Evolutionary conservation across 2,888 invertebrate genomes (phyloP).

Genomic region (Cataglyphis albicans): DNA sequence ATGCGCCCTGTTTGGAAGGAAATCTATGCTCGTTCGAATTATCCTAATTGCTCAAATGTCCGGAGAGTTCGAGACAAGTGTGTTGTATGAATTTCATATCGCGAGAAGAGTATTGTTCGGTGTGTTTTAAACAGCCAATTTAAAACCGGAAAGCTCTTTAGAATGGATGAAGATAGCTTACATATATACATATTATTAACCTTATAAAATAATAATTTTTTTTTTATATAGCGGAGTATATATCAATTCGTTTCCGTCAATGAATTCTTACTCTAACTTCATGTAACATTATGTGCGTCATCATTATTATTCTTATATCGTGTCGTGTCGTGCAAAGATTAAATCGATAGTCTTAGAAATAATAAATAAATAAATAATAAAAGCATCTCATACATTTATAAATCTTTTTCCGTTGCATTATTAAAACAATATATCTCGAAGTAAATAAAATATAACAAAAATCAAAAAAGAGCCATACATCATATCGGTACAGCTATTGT

Average conservation of each 20-base stretch:
- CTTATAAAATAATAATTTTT: not conserved
- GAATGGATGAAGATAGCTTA: not conserved
- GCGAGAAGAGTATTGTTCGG: not conserved
- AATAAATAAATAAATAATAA: not conserved
- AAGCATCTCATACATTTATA: not conserved
- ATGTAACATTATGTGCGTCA: not conserved
- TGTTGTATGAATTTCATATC: not conserved
- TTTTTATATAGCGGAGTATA: not conserved
- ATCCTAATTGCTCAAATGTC: constrained; percentile 34
- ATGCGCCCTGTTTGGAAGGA: constrained; percentile 26
- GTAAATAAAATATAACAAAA: not conserved
- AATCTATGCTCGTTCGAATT: constrained; percentile 6
- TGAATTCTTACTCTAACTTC: not conserved
- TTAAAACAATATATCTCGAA: not conserved
- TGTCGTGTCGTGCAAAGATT: not conserved
- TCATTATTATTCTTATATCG: not conserved
- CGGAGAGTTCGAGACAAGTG: not conserved
- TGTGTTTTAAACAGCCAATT: not conserved
- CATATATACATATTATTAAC: not conserved
- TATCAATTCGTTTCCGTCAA: not conserved
- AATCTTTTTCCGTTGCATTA: not conserved
- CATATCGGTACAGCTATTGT: not conserved
- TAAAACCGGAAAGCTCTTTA: not conserved
- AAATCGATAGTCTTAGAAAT: not conserved
- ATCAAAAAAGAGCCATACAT: not conserved